These are phyloP conservation scores for Drosophila conformis DNA, from an alignment of 2,888 invertebrate genomes.

Conservation along the genomic window DNA sequence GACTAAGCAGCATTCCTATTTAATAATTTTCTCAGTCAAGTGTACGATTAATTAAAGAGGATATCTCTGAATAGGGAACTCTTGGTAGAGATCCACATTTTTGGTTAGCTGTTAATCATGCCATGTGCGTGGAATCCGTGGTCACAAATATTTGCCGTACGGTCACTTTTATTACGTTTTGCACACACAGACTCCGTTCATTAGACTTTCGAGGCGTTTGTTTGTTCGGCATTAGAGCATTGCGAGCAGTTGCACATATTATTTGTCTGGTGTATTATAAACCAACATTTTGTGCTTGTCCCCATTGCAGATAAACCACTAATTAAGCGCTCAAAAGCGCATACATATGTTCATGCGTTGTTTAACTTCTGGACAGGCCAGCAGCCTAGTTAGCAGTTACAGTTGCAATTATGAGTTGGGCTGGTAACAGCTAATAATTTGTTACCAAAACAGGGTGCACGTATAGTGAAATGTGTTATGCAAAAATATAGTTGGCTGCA, in stretches of 20 bases:
- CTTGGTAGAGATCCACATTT: too few species aligned
- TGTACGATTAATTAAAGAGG: neutral
- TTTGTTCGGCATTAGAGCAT: neutral
- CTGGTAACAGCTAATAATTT: conserved; percentile 52
- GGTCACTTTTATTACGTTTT: neutral
- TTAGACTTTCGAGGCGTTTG: neutral
- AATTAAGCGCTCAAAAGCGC: conserved; percentile 32
- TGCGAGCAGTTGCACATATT: neutral
- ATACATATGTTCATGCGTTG: conserved; percentile 19
- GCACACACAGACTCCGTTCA: neutral
- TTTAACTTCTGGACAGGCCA: conserved; percentile 50
- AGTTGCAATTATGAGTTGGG: conserved; percentile 44
- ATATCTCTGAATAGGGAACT: neutral
- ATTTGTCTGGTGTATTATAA: conserved; percentile 1
- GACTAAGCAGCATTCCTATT: neutral
- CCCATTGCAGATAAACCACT: conserved; percentile 24
- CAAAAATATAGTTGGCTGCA: conserved; percentile 22
- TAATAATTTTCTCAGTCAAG: too few species aligned
- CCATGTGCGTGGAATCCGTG: neutral
- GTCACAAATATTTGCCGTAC: neutral
- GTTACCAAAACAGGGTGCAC: conserved; percentile 17
- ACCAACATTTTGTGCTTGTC: conserved; percentile 22
- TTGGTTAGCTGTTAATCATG: conserved; percentile 1
- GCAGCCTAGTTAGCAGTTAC: conserved; percentile 18
- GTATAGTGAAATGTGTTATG: neutral